Evolutionary conservation across 2,888 invertebrate genomes (phyloP).

Genomic region (Chymomyza caudatula): DNA sequence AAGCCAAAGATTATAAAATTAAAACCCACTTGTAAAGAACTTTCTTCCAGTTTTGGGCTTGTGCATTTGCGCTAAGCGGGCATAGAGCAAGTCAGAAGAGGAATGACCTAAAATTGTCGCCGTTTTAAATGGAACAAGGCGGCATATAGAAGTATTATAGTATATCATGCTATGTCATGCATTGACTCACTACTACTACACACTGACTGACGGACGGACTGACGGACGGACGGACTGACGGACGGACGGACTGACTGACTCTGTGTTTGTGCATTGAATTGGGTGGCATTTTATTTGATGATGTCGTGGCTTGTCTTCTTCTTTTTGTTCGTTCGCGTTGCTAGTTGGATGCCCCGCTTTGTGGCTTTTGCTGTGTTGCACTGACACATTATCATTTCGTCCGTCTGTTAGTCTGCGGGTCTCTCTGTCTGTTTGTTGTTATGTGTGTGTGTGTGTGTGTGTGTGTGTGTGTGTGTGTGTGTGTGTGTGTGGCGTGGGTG

Average conservation of each 20-base stretch:
- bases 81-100: conserved; percentile 27
- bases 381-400: neutral
- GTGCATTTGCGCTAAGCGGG: neutral
- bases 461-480: conserved; percentile 5
- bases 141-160: neutral
- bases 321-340: neutral
- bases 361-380: neutral
- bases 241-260: neutral
- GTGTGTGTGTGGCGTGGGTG: neutral
- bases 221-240: too few species aligned
- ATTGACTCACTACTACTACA: neutral
- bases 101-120: conserved; percentile 62
- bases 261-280: conserved; percentile 3
- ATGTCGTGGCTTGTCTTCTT: conserved; percentile 1
- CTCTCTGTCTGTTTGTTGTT: conserved; percentile 15
- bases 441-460: neutral
- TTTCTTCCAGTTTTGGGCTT: neutral
- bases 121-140: conserved; percentile 57
- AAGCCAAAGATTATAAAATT: neutral
- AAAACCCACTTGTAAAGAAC: neutral
- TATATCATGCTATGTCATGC: neutral
- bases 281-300: conserved; percentile 20
- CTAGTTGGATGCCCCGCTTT: neutral
- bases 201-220: neutral
- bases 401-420: neutral